These are phyloP conservation scores for Teinopalpus imperialis DNA, from an alignment of 2,888 invertebrate species.

Conservation along the genomic window DNA sequence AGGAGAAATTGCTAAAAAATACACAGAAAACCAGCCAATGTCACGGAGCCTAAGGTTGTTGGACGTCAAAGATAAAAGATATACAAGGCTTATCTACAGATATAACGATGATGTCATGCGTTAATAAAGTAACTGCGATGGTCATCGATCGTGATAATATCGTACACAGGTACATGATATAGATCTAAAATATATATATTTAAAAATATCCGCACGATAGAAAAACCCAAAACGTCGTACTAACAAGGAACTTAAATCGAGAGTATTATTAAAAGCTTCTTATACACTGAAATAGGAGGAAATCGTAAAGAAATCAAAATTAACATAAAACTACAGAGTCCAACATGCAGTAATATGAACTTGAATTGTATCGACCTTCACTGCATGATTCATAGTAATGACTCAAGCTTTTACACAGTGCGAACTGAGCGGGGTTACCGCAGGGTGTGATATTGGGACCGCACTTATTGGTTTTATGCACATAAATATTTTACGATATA, in stretches of 20 bases:
- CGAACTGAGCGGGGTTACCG: constrained; percentile 17
- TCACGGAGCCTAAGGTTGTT: neutral
- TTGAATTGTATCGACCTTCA: constrained; percentile 33
- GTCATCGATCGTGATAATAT: neutral
- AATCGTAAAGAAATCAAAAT: constrained; percentile 17
- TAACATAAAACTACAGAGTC: constrained; percentile 6
- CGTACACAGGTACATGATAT: neutral
- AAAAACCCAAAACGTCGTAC: too few relatives aligned
- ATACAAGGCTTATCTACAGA: constrained; percentile 29
- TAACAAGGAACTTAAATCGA: too few relatives aligned
- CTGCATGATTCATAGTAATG: constrained; percentile 35
- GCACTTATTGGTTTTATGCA: neutral
- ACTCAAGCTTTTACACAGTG: constrained; percentile 30
- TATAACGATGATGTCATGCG: constrained; percentile 31
- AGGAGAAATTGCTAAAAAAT: neutral
- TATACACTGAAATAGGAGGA: constrained; percentile 1
- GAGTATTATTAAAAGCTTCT: neutral
- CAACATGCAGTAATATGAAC: constrained; percentile 28
- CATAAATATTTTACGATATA: neutral
- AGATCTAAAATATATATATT: too few relatives aligned
- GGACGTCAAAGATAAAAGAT: constrained; percentile 1
- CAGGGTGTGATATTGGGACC: constrained; percentile 22
- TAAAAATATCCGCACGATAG: too few relatives aligned
- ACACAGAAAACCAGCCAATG: neutral
- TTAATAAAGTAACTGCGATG: neutral